Percentiles rank a stretch among this genome's conserved stretches.
phyloP scores from a whole-genome alignment of 1,140 invertebrate species.

The Drosophila biarmipes region DNA sequence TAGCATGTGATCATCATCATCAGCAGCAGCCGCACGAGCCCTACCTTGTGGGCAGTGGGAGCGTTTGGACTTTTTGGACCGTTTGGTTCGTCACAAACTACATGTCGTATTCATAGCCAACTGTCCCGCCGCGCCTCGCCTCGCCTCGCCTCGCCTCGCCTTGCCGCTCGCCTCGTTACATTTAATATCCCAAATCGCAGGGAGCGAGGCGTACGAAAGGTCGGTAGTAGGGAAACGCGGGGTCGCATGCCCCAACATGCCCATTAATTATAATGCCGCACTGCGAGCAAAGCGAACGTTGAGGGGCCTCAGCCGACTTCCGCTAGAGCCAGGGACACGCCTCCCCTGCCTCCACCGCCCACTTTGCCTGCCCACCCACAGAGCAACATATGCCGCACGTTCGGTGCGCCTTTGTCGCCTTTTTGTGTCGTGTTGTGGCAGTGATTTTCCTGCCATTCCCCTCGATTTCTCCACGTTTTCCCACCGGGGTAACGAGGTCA shows the following conservation, averaged over 20 bases:
- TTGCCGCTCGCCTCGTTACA: slow-evolving; percentile 60
- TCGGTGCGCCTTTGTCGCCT: slow-evolving; percentile 61
- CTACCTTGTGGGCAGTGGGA: slow-evolving; percentile 13
- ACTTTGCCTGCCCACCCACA: not conserved
- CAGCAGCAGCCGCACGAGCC: slow-evolving; percentile 24
- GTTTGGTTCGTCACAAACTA: slow-evolving; percentile 43
- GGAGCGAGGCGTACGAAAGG: slow-evolving; percentile 16
- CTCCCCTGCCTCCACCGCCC: not conserved
- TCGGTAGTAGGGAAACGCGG: not conserved
- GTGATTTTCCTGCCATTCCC: slow-evolving; percentile 53
- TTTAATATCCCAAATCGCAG: slow-evolving; percentile 73
- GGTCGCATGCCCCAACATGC: slow-evolving; percentile 66
- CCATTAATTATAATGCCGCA: slow-evolving; percentile 81
- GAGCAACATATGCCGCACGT: slow-evolving; percentile 66
- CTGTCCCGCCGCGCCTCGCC: slow-evolving; percentile 32
- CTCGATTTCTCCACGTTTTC: not conserved
- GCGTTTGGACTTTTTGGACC: too few relatives aligned
- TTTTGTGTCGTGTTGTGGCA: slow-evolving; percentile 45
- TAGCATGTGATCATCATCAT: slow-evolving; percentile 78
- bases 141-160: slow-evolving; percentile 24
- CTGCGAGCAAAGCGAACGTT: slow-evolving; percentile 36
- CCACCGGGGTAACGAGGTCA: slow-evolving; percentile 61
- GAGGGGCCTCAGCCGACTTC: slow-evolving; percentile 26
- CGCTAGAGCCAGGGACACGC: slow-evolving; percentile 18
- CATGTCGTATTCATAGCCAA: slow-evolving; percentile 68